Evolutionary conservation across 2,888 invertebrate genomes (phyloP), one percentile per base, ranked within the genome.

Genomic region (Thecophora atra): DNA sequence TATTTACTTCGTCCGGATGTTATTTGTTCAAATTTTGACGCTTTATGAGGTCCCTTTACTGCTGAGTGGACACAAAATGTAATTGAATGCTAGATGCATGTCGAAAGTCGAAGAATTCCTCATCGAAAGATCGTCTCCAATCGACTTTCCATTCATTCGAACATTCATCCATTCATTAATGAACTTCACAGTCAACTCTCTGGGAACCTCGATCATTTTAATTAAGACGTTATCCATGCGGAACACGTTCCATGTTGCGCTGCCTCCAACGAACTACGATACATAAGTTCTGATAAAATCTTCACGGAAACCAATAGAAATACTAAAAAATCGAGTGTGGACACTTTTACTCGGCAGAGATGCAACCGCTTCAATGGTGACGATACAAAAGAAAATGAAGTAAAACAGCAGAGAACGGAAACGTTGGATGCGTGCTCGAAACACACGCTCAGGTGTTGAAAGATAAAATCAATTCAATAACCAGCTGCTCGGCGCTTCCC

Each of bases 301-400:
- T 63, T 51, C 19, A 52, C 21, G 3, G 11, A 72, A 82, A 81
- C 80, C 79, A 83, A 79, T 81, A 81, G 77, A 78, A 82, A 83
- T 81, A 81, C 80, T 79, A 79, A 82, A 81, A 5, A 37, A 47
- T 6, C 47, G n/a, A 47, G n/a, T 17, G 5, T 5, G 17, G 17
- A 47, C 15, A 47, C 47, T 47, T 15, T n/a, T n/a, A n/a, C n/a
- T n/a, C n/a, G n/a, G n/a, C n/a, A n/a, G n/a, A n/a, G n/a, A n/a
- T n/a, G n/a, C n/a, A n/a, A n/a, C n/a, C n/a, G n/a, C n/a, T n/a
- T n/a, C n/a, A n/a, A 73, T 28, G 52, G 37, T 37, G 51, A 60
- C 51, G 37, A 67, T 54, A 37, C 44, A 68, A 64, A 68, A 72
- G 62, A 70, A 67, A 69, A 71, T 69, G 21, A 17, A 60, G 60